Evolutionary conservation across 1,140 invertebrate species (phyloP), one percentile per base, ranked within the genome.

Genomic region (Arion vulgaris): DNA sequence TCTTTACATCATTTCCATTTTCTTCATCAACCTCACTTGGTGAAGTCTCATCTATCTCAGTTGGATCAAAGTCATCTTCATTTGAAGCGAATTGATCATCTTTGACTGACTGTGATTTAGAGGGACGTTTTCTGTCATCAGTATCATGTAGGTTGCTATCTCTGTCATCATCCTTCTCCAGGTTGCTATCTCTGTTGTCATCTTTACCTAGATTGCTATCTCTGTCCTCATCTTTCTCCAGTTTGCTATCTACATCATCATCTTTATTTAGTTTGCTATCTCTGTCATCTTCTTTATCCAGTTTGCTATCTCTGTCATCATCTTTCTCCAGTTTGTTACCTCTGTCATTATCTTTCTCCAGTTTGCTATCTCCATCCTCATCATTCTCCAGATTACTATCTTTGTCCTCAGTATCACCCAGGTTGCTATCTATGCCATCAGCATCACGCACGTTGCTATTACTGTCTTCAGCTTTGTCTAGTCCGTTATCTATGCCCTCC

Each of bases 31-130:
- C 11, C 38, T 34, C 74, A 41, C 23, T 49, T 71, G 38, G n/a
- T 4, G 11, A 36, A 11, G 69, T 23, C 32, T 80, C 62, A 71
- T 62, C 49, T 39, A 39, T 34, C 39, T 68, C 51, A 4, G 28
- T 45, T 79, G 38, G 45, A 39, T 39, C 38, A 36, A 34, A n/a
- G 15, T 57, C 76, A 28, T 79, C 76, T 66, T 66, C 53, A 11
- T 80, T 66, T 36, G n/a, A 19, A 41, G 19, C 36, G 19, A 5
- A 15, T 1, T 53, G n/a, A 0, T 39, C 39, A 9, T 71, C 39
- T 71, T 80, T 66, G n/a, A 45, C 66, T 32, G 13, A 2, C 36
- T 39, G 36, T 68, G 68, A 39, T 26, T 39, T 38, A 28, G 1
- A 23, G n/a, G 39, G n/a, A 5, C 45, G 72, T 15, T 11, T 34